Conservation (phyloP, 2,888 invertebrate species). For the Zeuzera pyrina region DNA sequence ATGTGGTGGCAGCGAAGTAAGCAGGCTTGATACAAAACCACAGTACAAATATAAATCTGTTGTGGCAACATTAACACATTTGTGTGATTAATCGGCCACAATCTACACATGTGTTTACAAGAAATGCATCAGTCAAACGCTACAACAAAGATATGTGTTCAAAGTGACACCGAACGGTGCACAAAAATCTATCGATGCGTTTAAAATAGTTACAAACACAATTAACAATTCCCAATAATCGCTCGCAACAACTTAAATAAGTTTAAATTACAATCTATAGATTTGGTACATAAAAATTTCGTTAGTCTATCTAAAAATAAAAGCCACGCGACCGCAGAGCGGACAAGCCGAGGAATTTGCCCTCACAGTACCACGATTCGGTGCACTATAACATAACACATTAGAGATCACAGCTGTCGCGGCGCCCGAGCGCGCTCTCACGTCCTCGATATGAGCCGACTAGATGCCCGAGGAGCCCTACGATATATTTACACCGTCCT, state of each 20-base stretch:
- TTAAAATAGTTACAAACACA: constrained; percentile 65
- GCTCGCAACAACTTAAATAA: constrained; percentile 63
- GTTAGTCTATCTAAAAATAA: constrained; percentile 65
- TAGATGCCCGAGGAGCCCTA: constrained; percentile 54
- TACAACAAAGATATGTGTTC: constrained; percentile 55
- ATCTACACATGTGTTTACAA: too few relatives aligned
- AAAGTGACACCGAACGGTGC: constrained; percentile 32
- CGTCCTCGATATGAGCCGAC: constrained; percentile 66
- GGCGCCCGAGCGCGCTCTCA: constrained; percentile 36
- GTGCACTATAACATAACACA: constrained; percentile 62
- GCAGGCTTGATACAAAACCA: too few relatives aligned
- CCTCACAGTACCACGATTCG: constrained; percentile 22
- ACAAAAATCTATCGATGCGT: constrained; percentile 27
- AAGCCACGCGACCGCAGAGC: constrained; percentile 39
- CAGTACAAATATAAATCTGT: too few relatives aligned
- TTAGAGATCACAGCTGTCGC: constrained; percentile 70
- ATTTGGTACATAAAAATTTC: constrained; percentile 71
- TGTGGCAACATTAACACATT: too few relatives aligned
- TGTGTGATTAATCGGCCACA: too few relatives aligned
- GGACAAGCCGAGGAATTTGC: constrained; percentile 8
- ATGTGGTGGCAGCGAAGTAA: too few relatives aligned
- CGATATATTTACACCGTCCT: constrained; percentile 53
- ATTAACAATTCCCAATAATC: constrained; percentile 61
- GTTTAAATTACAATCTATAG: constrained; percentile 63
- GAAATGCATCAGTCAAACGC: too few relatives aligned